Evolutionary conservation across 2,888 invertebrate genomes (phyloP).

Genomic region (Rhodophaea formosa): DNA sequence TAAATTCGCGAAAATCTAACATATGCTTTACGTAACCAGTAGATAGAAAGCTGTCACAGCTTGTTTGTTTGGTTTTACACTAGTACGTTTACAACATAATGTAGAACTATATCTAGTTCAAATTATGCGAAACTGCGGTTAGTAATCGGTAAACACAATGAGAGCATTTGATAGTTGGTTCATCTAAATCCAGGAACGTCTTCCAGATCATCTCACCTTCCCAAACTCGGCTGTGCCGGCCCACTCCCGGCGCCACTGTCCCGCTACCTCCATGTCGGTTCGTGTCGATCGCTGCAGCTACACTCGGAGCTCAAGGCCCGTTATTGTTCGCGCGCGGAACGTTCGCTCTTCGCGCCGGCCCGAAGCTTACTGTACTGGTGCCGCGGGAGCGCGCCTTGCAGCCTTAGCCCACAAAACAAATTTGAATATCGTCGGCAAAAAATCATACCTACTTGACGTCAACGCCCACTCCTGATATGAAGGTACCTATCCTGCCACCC

Average conservation of each 20-base stretch:
- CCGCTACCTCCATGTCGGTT: constrained; percentile 72
- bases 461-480: constrained; percentile 63
- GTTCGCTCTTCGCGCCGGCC: constrained; percentile 57
- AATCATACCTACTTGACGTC: constrained; percentile 68
- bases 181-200: constrained; percentile 8
- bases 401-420: constrained; percentile 58
- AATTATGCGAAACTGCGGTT: background rate
- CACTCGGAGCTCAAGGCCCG: constrained; percentile 60
- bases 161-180: background rate
- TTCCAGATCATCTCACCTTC: constrained; percentile 52
- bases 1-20: constrained; percentile 15
- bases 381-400: constrained; percentile 37
- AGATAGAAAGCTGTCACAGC: constrained; percentile 28
- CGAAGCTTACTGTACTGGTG: constrained; percentile 70
- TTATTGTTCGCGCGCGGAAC: constrained; percentile 50
- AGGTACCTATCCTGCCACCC: constrained; percentile 50
- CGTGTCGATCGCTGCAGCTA: constrained; percentile 70
- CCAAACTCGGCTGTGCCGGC: constrained; percentile 76
- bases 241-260: constrained; percentile 77
- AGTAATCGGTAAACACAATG: background rate
- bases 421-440: constrained; percentile 69
- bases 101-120: background rate
- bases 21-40: constrained; percentile 27
- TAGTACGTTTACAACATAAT: background rate
- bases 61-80: constrained; percentile 12